These are phyloP conservation scores for Sphaeramia orbicularis DNA, from an alignment of 2,797 vertebrate species.

Conservation along the genomic window DNA sequence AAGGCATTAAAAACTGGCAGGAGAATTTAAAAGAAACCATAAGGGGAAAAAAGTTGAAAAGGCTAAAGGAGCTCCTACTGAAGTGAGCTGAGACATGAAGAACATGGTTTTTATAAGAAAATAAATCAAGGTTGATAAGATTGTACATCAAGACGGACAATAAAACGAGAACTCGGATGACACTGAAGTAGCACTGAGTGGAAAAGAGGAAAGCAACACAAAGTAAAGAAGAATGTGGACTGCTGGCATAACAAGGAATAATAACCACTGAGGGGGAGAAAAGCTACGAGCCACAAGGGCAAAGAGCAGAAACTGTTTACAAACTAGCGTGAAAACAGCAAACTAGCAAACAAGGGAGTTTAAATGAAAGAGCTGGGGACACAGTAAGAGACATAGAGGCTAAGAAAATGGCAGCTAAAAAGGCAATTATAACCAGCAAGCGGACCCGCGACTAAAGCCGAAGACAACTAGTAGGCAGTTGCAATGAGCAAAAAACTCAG, in stretches of 20 bases:
- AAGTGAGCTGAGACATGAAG: constrained; percentile 14
- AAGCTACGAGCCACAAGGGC: constrained; percentile 22
- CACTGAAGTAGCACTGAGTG: constrained; percentile 14
- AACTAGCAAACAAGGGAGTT: constrained; percentile 56
- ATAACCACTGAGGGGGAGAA: constrained; percentile 23
- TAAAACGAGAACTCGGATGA: constrained; percentile 27
- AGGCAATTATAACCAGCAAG: constrained; percentile 71
- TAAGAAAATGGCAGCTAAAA: constrained; percentile 56
- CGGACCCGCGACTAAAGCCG: constrained; percentile 40
- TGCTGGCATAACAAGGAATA: constrained; percentile 35
- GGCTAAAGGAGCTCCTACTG: constrained; percentile 20
- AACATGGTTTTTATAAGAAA: constrained; percentile 26
- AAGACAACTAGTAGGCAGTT: constrained; percentile 36
- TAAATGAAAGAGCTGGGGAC: constrained; percentile 14
- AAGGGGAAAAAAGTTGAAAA: constrained; percentile 33
- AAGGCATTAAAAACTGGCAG: constrained; percentile 37
- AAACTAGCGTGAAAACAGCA: constrained; percentile 44
- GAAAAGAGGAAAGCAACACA: constrained; percentile 22
- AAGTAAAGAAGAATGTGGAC: constrained; percentile 22
- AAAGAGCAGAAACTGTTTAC: constrained; percentile 36
- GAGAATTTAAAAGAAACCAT: constrained; percentile 40
- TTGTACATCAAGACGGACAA: constrained; percentile 15
- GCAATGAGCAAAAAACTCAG: constrained; percentile 35
- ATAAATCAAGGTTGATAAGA: constrained; percentile 27
- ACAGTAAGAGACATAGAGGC: constrained; percentile 42